Evolutionary conservation across 2,888 invertebrate genomes (phyloP).

Genomic region (Melieria picta): DNA sequence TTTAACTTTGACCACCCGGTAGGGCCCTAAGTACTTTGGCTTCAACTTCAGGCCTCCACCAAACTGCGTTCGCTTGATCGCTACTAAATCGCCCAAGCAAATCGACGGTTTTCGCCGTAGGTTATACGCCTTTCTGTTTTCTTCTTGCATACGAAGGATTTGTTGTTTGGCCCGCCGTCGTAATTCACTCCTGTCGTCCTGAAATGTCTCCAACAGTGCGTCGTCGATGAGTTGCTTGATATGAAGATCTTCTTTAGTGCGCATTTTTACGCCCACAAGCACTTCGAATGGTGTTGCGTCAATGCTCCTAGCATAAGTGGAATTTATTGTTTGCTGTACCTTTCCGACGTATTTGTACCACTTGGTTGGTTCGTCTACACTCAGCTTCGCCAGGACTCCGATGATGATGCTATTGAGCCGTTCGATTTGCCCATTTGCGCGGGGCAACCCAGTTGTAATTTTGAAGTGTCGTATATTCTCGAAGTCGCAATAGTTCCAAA

Average conservation of each 20-base stretch:
- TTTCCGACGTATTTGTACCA: constrained; percentile 31
- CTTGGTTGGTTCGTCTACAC: constrained; percentile 30
- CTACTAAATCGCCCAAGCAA: neutral
- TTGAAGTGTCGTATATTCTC: constrained; percentile 43
- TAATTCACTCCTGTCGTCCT: neutral
- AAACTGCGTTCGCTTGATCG: constrained; percentile 7
- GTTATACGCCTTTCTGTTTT: constrained; percentile 7
- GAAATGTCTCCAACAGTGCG: neutral
- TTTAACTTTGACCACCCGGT: neutral
- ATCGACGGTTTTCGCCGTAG: neutral
- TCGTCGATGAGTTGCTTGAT: constrained; percentile 25
- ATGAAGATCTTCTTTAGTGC: too few species aligned
- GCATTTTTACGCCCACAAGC: constrained; percentile 26
- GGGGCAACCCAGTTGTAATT: constrained; percentile 37
- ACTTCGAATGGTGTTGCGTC: constrained; percentile 33
- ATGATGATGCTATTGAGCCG: constrained; percentile 32
- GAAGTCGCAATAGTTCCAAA: constrained; percentile 55
- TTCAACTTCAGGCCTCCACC: constrained; percentile 32
- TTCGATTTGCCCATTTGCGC: constrained; percentile 38
- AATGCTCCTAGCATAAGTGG: constrained; percentile 26
- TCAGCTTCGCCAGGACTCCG: constrained; percentile 34
- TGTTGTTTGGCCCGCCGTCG: constrained; percentile 3
- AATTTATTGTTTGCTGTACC: constrained; percentile 34
- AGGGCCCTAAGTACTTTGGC: constrained; percentile 31
- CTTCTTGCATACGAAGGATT: constrained; percentile 3